These are phyloP conservation scores for Stomatorhinus ivindoensis DNA, from an alignment of 2,113 vertebrate genomes.

Conservation along the genomic window DNA sequence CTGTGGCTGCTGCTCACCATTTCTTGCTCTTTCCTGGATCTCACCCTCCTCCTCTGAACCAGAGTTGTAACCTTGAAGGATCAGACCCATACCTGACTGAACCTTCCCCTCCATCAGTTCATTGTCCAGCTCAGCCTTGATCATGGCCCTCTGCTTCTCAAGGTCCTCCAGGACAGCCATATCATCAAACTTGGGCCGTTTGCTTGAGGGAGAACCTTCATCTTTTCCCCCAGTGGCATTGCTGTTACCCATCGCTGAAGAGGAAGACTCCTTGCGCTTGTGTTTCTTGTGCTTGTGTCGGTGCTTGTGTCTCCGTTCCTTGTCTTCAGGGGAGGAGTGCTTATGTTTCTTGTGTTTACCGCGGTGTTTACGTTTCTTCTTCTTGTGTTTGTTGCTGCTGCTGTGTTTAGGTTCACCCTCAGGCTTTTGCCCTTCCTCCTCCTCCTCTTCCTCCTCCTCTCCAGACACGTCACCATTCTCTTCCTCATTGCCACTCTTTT, in stretches of 20 bases:
- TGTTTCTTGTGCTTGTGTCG: conserved; percentile 97
- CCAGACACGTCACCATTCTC: conserved; percentile 88
- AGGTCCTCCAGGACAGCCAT: conserved; percentile 90
- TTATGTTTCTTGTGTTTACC: conserved; percentile 98
- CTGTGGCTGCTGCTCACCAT: conserved; percentile 68
- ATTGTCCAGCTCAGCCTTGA: conserved; percentile 97
- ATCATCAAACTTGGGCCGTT: conserved; percentile 89
- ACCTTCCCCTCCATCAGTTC: conserved; percentile 98
- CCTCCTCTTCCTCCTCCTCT: conserved; percentile 64
- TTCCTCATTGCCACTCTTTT: conserved; percentile 81
- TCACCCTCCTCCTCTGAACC: conserved; percentile 94
- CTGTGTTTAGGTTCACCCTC: conserved; percentile 69
- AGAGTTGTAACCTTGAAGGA: conserved; percentile 94
- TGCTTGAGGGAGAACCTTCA: conserved; percentile 74
- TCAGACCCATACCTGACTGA: conserved; percentile 96
- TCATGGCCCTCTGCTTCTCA: conserved; percentile 93
- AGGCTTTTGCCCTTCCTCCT: conserved; percentile 69
- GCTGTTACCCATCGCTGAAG: conserved; percentile 22
- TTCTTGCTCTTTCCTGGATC: conserved; percentile 74
- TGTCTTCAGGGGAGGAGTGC: conserved; percentile 86
- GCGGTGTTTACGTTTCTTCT: conserved; percentile 98
- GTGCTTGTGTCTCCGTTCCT: conserved; percentile 87
- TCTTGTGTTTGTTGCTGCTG: conserved; percentile 75
- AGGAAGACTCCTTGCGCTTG: conserved; percentile 76
- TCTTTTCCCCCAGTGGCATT: conserved; percentile 61